Conservation (phyloP, 2,113 vertebrate species). For the Climacteris rufus region DNA sequence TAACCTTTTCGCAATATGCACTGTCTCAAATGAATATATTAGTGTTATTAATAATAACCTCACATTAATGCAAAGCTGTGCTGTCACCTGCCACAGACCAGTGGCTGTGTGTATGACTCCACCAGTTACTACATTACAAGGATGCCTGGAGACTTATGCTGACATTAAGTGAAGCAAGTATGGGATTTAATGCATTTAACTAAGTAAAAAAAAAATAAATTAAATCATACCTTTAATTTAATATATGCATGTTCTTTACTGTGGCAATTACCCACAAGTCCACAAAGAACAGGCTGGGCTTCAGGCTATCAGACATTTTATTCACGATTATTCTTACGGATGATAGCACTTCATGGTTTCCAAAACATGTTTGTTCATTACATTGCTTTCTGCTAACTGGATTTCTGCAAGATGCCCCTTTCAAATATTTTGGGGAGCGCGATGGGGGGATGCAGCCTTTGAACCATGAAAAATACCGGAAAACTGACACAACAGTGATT, state of each 20-base stretch:
- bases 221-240: conserved; percentile 66
- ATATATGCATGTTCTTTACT: conserved; percentile 60
- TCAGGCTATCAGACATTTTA: conserved; percentile 39
- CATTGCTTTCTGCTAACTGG: conserved; percentile 32
- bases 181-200: conserved; percentile 61
- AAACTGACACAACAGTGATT: not conserved
- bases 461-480: not conserved
- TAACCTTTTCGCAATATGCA: not conserved
- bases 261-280: conserved; percentile 47
- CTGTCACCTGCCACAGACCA: conserved; percentile 17
- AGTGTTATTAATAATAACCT: not conserved
- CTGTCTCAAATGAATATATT: not conserved
- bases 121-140: conserved; percentile 50
- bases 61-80: not conserved
- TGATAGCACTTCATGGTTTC: conserved; percentile 19
- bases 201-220: not conserved
- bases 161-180: conserved; percentile 44
- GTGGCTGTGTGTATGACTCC: not conserved
- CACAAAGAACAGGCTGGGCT: conserved; percentile 55
- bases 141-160: conserved; percentile 52
- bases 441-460: not conserved
- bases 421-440: not conserved
- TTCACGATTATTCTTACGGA: conserved; percentile 32
- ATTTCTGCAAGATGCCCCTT: conserved; percentile 15
- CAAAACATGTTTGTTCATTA: conserved; percentile 26